Evolutionary conservation across 2,888 invertebrate genomes (phyloP).

Genomic region (Eumacrocentrus americanus): DNA sequence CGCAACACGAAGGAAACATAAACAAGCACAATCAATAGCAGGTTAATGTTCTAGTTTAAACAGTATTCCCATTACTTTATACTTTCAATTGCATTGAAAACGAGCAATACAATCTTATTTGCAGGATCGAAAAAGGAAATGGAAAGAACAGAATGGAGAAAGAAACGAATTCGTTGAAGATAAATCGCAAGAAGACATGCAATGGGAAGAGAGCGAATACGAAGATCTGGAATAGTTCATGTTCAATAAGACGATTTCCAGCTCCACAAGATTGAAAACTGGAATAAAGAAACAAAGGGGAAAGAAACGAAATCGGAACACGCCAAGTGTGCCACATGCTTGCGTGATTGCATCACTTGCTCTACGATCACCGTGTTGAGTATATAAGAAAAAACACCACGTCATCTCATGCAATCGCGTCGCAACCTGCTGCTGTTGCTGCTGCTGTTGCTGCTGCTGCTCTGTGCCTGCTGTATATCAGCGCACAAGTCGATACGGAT

Average conservation of each 20-base stretch:
- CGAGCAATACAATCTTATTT: no score
- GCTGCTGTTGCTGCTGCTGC: neutral
- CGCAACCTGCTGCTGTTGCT: slow-evolving; percentile 27
- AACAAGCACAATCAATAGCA: neutral
- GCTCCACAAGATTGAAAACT: neutral
- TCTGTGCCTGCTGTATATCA: neutral
- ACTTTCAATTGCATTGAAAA: no score
- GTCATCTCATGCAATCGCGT: slow-evolving; percentile 11
- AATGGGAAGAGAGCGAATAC: neutral
- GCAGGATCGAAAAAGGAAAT: no score
- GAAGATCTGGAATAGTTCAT: neutral
- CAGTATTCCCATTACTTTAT: no score
- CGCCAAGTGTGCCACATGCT: slow-evolving; percentile 14
- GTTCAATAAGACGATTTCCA: neutral
- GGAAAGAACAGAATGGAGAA: no score
- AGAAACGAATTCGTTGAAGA: neutral
- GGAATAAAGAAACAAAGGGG: neutral
- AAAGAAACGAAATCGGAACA: slow-evolving; percentile 19
- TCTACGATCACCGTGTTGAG: neutral
- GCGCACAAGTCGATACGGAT: slow-evolving; percentile 27
- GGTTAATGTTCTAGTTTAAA: neutral
- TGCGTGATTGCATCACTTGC: slow-evolving; percentile 31
- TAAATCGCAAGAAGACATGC: neutral
- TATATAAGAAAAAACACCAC: slow-evolving; percentile 13
- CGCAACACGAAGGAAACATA: neutral